phyloP scores from a whole-genome alignment of 2,888 invertebrate genomes.

The Lithosia quadra region DNA sequence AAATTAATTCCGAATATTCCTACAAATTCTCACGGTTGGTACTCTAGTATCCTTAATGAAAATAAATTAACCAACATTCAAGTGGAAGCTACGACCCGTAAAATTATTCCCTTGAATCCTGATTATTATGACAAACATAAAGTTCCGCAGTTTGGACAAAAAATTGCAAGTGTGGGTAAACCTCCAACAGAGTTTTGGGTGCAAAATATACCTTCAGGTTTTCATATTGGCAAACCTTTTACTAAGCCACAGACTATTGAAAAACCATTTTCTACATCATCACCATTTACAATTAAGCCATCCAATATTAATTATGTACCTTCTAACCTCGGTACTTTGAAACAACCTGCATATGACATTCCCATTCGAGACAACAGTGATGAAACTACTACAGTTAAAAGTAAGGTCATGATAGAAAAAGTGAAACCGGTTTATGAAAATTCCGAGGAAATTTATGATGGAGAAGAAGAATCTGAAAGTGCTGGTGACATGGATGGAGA shows the following conservation, averaged over 20 bases:
- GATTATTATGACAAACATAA: conserved; percentile 66
- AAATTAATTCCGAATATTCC: conserved; percentile 76
- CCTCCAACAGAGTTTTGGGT: conserved; percentile 78
- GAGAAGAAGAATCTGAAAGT: conserved; percentile 70
- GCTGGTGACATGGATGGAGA: conserved; percentile 74
- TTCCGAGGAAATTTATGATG: conserved; percentile 81
- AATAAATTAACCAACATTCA: conserved; percentile 74
- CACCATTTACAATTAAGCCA: conserved; percentile 63
- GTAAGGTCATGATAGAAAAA: conserved; percentile 54
- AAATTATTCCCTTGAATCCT: conserved; percentile 75
- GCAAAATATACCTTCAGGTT: conserved; percentile 61
- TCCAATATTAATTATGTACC: conserved; percentile 72
- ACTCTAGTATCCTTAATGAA: conserved; percentile 74
- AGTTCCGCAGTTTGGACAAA: conserved; percentile 75
- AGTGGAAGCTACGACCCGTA: conserved; percentile 76
- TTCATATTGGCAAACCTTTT: conserved; percentile 76
- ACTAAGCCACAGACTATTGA: conserved; percentile 64
- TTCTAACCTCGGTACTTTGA: conserved; percentile 66
- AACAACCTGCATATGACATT: conserved; percentile 81
- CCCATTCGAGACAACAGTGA: conserved; percentile 79
- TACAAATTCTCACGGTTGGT: conserved; percentile 83
- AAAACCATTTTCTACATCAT: conserved; percentile 49
- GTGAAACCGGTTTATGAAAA: conserved; percentile 76
- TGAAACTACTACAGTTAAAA: conserved; percentile 69
- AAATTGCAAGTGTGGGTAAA: conserved; percentile 74